Base-by-base conservation (phyloP, 2,797 vertebrate species). In the Xenentodon cancila region DNA sequence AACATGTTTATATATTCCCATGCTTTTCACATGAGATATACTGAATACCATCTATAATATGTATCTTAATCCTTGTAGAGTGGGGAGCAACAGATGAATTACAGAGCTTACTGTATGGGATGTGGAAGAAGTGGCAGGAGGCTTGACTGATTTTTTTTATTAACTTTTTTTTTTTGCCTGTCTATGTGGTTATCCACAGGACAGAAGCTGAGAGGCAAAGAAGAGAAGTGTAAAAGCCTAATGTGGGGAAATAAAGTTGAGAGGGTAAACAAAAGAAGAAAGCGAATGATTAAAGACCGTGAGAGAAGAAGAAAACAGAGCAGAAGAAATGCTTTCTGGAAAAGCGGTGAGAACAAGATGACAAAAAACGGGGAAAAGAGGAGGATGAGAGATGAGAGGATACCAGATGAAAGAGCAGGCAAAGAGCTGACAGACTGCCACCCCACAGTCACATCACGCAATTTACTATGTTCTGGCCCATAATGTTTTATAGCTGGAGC, bases 401-500 rank as follows among this genome's bases (percentile, higher is more conserved):
- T 59, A 84, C 77, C 71, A 79, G 72, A 86, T 75, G 81, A 83
- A 85, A 73, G 53, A 63, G 59, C 45, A 68, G 47, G 22, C 42
- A 75, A 60, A 69, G 62, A 80, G 64, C 76, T 87, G 80, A 84
- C 72, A 84, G 79, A 32, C 66, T 67, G 82, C 84, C 80, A 83
- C 75, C 84, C 73, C 80, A 87, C 80, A 79, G 82, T 84, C 81
- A 79, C 76, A 59, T 84, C 86, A 82, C 64, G 68, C 87, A 88
- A 82, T 89, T 88, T 81, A 88, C 81, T 77, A 69, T 78, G 89
- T 91, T 90, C 89, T 88, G 88, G 77, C 71, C 85, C 91, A 91
- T 92, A 87, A 90, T 92, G 90, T 90, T 92, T 92, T 91, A 91
- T 88, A 79, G 90, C 87, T 76, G 79, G 80, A 87, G 87, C 81